Evolutionary conservation across 2,113 vertebrate genomes (phyloP), one percentile per base, ranked within the genome.

Genomic region (Charina bottae): DNA sequence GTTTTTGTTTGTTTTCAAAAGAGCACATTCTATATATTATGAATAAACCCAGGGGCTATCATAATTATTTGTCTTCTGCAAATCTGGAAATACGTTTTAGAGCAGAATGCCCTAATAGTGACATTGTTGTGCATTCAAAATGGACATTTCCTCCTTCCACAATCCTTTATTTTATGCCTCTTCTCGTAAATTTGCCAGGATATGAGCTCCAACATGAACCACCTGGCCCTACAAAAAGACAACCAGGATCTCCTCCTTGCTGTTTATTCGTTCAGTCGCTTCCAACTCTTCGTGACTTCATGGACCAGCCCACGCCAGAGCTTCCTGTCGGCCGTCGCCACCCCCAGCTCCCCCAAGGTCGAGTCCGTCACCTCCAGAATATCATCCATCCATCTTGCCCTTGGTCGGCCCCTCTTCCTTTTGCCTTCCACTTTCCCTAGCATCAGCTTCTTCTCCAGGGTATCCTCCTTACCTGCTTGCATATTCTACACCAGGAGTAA

Each of bases 401-500:
- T n/a, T n/a, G n/a, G n/a, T n/a, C n/a, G n/a, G n/a, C n/a, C n/a
- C n/a, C n/a, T n/a, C n/a, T n/a, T n/a, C n/a, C n/a, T n/a, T n/a
- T n/a, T n/a, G n/a, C n/a, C n/a, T n/a, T n/a, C n/a, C n/a, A n/a
- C n/a, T n/a, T n/a, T n/a, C n/a, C n/a, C n/a, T n/a, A n/a, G n/a
- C n/a, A n/a, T n/a, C n/a, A n/a, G n/a, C n/a, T n/a, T n/a, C n/a
- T n/a, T n/a, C n/a, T n/a, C 1, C 10, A 19, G 28, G 42, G 54
- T 54, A 33, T 37, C 33, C 84, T 58, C 58, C 49, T 78, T 97
- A 99, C 99, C 98, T 99, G 99, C 96, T 99, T 99, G 97, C 99
- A 99, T 92, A 99, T 95, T 94, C 98, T 98, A 94, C 99, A 99
- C 99, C 99, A 99, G 93, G 99, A 99, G 92, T 99, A 99, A 91